Conservation (phyloP, 2,797 vertebrate genomes). For the Novumbra hubbsi region DNA sequence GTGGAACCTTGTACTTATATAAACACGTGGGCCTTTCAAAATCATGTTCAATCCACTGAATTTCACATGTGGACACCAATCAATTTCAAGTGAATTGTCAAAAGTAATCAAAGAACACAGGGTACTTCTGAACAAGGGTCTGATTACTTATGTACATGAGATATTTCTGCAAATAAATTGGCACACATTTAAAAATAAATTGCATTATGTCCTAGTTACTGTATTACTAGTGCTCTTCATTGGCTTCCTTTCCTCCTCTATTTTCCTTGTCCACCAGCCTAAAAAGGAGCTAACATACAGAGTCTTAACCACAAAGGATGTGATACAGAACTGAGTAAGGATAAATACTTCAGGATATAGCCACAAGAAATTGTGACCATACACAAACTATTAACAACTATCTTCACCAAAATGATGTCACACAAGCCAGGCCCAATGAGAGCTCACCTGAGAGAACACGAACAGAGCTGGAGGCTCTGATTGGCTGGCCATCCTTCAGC, state of each 20-base stretch:
- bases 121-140: too few species aligned
- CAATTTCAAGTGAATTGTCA: too few species aligned
- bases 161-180: too few species aligned
- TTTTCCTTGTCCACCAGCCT: not conserved
- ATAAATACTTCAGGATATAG: not conserved
- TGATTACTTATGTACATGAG: too few species aligned
- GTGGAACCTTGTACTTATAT: too few species aligned
- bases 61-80: too few species aligned
- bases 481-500: slow-evolving; percentile 84
- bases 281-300: not conserved
- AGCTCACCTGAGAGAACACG: slow-evolving; percentile 87
- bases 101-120: too few species aligned
- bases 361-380: not conserved
- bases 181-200: too few species aligned
- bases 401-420: not conserved
- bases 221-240: not conserved
- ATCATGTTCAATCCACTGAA: too few species aligned
- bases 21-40: too few species aligned
- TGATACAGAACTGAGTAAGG: not conserved
- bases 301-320: not conserved
- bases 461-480: slow-evolving; percentile 74
- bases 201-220: not conserved
- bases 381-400: not conserved
- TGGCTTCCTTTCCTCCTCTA: not conserved
- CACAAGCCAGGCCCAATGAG: not conserved